Conservation (phyloP, 2,113 vertebrate genomes). For the Passer domesticus region DNA sequence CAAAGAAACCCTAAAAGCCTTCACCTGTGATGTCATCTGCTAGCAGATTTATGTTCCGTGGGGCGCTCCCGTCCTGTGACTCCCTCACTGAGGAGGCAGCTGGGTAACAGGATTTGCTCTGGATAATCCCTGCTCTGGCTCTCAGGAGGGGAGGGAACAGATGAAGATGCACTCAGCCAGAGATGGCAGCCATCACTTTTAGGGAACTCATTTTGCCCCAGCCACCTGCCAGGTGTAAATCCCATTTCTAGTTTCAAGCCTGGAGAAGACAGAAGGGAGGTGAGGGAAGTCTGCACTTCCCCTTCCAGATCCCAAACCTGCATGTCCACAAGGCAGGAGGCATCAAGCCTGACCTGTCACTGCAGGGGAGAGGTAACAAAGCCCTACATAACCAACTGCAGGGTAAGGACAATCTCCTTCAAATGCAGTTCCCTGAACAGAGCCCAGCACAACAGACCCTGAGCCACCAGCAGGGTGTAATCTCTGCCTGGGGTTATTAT, state of each 20-base stretch:
- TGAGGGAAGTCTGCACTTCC: not conserved
- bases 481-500: not conserved
- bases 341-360: not conserved
- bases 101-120: slow-evolving; percentile 31
- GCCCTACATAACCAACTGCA: not conserved
- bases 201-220: not conserved
- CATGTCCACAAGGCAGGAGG: not conserved
- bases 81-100: not conserved
- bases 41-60: not conserved
- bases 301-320: not conserved
- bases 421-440: not conserved
- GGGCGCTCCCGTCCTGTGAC: not conserved
- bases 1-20: not conserved
- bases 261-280: not conserved
- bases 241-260: not conserved
- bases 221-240: not conserved
- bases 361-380: fast-evolving
- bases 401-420: not conserved
- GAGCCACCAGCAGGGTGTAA: fast-evolving
- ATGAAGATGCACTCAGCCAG: not conserved
- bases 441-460: not conserved
- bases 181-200: not conserved
- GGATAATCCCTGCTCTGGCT: not conserved
- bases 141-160: not conserved
- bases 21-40: not conserved